Conservation (phyloP, 2,797 vertebrate species). For the Parauchenoglanis punctatus region DNA sequence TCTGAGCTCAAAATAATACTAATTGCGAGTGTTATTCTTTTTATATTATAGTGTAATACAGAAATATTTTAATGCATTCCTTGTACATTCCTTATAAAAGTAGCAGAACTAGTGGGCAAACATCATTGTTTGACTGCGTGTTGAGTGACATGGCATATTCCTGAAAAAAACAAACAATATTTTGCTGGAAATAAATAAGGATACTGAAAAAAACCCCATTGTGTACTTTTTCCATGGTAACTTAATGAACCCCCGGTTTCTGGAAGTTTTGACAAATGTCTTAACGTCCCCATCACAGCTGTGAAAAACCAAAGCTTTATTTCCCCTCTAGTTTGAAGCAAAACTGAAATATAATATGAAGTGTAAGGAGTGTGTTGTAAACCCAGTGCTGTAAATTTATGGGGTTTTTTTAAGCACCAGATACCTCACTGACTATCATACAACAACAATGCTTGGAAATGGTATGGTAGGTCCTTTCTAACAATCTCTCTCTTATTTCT, state of each 20-base stretch:
- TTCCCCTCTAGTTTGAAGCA: background rate
- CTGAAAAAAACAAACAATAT: background rate
- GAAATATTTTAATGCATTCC: background rate
- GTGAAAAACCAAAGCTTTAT: background rate
- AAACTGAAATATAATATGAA: background rate
- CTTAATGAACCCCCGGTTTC: too few species aligned
- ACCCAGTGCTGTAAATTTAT: background rate
- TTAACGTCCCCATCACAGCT: background rate
- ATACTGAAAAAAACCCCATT: background rate
- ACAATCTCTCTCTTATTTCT: background rate
- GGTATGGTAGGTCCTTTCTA: background rate
- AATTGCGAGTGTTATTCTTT: background rate
- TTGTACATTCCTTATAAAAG: background rate
- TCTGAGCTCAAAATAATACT: background rate
- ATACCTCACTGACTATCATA: background rate
- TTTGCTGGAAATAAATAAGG: background rate
- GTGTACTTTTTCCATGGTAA: background rate
- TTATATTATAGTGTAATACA: background rate
- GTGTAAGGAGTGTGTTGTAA: background rate
- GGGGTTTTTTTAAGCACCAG: background rate
- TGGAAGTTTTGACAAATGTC: background rate
- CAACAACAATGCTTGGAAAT: background rate
- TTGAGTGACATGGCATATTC: background rate
- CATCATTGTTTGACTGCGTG: background rate
- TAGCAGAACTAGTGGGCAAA: too few species aligned